Conservation (phyloP, 2,888 invertebrate genomes). For the Acheta domesticus region DNA sequence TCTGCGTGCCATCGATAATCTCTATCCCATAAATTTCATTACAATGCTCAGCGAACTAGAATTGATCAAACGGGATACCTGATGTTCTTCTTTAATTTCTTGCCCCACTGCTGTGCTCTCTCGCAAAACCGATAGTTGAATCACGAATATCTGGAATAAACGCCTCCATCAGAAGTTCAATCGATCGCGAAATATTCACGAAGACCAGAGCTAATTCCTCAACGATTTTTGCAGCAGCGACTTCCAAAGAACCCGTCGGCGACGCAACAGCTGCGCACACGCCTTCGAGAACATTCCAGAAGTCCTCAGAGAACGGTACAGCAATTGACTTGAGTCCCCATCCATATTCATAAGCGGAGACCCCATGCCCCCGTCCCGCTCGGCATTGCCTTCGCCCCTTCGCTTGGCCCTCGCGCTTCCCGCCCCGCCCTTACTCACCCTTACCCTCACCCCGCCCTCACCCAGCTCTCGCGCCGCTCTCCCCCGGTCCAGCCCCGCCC, state of each 20-base stretch:
- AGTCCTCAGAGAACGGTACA: slow-evolving; percentile 3
- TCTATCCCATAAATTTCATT: too few relatives aligned
- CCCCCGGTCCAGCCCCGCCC: too few relatives aligned
- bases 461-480: too few relatives aligned
- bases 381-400: background rate
- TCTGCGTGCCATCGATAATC: too few relatives aligned
- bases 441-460: too few relatives aligned
- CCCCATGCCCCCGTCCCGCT: background rate
- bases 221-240: background rate
- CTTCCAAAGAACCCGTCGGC: background rate
- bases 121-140: background rate
- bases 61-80: background rate
- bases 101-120: background rate
- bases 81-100: background rate
- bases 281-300: background rate
- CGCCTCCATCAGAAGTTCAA: background rate
- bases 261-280: background rate
- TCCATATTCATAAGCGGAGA: background rate
- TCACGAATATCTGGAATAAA: background rate
- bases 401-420: too few relatives aligned
- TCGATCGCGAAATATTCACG: background rate
- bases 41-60: too few relatives aligned
- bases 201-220: background rate
- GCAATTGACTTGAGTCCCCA: background rate
- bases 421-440: too few relatives aligned